phyloP scores from a whole-genome alignment of 2,888 invertebrate species.

The Cantharis lateralis region DNA sequence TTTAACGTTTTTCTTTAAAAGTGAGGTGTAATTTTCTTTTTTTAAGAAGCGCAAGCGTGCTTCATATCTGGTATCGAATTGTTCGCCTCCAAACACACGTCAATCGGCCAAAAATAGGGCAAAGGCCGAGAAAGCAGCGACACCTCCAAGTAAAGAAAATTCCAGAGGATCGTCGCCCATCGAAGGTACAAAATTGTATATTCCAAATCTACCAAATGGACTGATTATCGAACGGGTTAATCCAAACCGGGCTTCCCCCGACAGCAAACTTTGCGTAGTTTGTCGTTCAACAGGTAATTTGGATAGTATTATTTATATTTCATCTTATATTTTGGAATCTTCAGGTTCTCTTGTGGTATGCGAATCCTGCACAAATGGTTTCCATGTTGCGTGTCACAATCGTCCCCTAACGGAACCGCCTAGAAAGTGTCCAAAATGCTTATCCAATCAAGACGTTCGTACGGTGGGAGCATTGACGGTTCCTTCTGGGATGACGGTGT shows the following conservation, averaged over 20 bases:
- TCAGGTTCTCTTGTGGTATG: slow-evolving; percentile 57
- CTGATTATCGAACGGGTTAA: slow-evolving; percentile 60
- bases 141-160: slow-evolving; percentile 35
- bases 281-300: slow-evolving; percentile 58
- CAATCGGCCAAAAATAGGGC: slow-evolving; percentile 52
- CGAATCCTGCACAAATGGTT: slow-evolving; percentile 58
- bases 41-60: slow-evolving; percentile 58
- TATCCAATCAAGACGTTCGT: slow-evolving; percentile 47
- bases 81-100: slow-evolving; percentile 59
- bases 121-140: slow-evolving; percentile 43
- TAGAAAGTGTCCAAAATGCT: slow-evolving; percentile 59
- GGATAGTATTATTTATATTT: too few relatives aligned
- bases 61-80: slow-evolving; percentile 55
- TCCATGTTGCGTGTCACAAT: slow-evolving; percentile 60
- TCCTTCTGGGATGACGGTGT: slow-evolving; percentile 51
- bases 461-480: slow-evolving; percentile 47
- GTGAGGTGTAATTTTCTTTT: not conserved
- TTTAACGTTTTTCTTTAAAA: not conserved
- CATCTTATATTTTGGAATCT: slow-evolving; percentile 4
- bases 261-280: slow-evolving; percentile 54
- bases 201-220: slow-evolving; percentile 60
- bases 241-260: slow-evolving; percentile 50
- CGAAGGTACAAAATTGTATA: slow-evolving; percentile 40
- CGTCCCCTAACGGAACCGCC: slow-evolving; percentile 55
- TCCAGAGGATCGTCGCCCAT: slow-evolving; percentile 31